These are phyloP conservation scores for Halictus quadricinctus DNA, from an alignment of 2,888 invertebrate genomes.

Conservation along the genomic window DNA sequence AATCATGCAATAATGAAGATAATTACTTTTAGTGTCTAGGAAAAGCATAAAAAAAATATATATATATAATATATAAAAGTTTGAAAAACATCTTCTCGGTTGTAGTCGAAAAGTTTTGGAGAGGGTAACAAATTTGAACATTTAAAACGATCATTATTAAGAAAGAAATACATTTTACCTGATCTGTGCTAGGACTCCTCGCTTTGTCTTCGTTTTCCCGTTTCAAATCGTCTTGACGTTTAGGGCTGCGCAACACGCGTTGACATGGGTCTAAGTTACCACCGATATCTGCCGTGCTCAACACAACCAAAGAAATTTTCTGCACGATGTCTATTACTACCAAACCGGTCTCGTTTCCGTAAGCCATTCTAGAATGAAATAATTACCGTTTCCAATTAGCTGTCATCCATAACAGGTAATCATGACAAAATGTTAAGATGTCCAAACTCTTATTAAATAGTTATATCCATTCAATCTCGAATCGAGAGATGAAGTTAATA, in stretches of 20 bases:
- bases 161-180: conserved; percentile 85
- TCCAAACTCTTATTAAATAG: neutral
- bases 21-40: conserved; percentile 48
- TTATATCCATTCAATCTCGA: too few relatives aligned
- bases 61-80: conserved; percentile 47
- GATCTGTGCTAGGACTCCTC: conserved; percentile 94
- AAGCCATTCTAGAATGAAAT: conserved; percentile 90
- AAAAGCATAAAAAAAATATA: conserved; percentile 54
- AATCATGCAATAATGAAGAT: conserved; percentile 66
- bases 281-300: conserved; percentile 96
- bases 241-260: conserved; percentile 90
- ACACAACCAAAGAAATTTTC: conserved; percentile 93
- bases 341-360: conserved; percentile 97
- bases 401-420: neutral
- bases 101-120: conserved; percentile 43
- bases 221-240: conserved; percentile 82
- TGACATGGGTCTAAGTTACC: conserved; percentile 94
- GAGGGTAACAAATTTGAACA: conserved; percentile 35
- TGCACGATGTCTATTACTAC: conserved; percentile 97
- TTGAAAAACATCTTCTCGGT: conserved; percentile 52
- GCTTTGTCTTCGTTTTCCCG: conserved; percentile 84
- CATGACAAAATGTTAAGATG: neutral
- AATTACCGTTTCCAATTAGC: neutral
- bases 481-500: too few relatives aligned
- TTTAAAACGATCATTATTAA: conserved; percentile 59